phyloP scores from a whole-genome alignment of 2,888 invertebrate genomes.

The Entomobrya multifasciata region DNA sequence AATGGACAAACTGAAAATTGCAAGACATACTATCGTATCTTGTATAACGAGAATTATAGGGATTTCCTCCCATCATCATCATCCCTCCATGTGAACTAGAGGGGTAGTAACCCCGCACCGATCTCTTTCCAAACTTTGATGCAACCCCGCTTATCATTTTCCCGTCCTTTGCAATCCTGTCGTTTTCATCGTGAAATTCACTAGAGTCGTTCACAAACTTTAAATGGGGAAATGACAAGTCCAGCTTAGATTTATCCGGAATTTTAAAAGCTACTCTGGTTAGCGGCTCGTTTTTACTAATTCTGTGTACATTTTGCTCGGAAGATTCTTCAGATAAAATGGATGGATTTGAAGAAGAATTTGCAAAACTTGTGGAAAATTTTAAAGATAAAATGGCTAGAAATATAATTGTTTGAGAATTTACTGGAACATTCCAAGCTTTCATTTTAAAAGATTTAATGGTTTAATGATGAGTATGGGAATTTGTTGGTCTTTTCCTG shows the following conservation, averaged over 20 bases:
- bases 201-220: slow-evolving; percentile 28
- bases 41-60: neutral
- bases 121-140: slow-evolving; percentile 23
- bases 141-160: slow-evolving; percentile 47
- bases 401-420: too few species aligned
- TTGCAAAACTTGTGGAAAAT: too few species aligned
- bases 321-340: neutral
- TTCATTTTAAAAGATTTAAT: neutral
- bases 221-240: slow-evolving; percentile 20
- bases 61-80: slow-evolving; percentile 14
- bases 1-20: neutral
- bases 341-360: neutral
- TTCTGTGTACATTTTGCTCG: slow-evolving; percentile 6
- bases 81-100: neutral
- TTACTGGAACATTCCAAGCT: neutral
- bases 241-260: neutral
- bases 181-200: slow-evolving; percentile 22
- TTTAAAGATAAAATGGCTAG: too few species aligned
- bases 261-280: slow-evolving; percentile 18
- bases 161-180: slow-evolving; percentile 37
- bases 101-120: slow-evolving; percentile 10
- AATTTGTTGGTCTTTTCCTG: too few species aligned
- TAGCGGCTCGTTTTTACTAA: neutral
- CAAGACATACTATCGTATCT: slow-evolving; percentile 14
- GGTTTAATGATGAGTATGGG: too few species aligned